phyloP scores from a whole-genome alignment of 2,797 vertebrate genomes.

The Halcyon chelicuti region DNA sequence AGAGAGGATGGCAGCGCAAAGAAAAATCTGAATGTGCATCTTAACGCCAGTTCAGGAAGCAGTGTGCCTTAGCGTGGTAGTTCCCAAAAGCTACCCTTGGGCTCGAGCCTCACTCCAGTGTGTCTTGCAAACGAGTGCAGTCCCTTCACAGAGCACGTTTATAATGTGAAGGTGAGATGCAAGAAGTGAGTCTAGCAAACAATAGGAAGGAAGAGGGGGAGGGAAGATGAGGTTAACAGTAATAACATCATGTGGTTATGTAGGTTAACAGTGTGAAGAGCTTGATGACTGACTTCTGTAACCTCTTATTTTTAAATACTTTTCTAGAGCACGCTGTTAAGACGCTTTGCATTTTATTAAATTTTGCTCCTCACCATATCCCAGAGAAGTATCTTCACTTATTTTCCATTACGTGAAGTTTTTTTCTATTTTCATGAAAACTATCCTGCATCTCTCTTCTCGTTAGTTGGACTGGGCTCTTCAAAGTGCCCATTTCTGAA shows the following conservation, averaged over 20 bases:
- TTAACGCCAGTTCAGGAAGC: rapidly evolving
- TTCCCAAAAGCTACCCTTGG: not conserved
- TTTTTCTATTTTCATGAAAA: not conserved
- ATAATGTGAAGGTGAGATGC: not conserved
- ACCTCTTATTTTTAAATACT: not conserved
- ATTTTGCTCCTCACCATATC: not conserved
- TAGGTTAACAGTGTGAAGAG: constrained; percentile 45
- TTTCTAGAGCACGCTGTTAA: not conserved
- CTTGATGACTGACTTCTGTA: constrained; percentile 21
- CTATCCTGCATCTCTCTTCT: not conserved
- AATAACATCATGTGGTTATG: constrained; percentile 53
- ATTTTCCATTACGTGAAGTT: not conserved
- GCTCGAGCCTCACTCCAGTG: not conserved
- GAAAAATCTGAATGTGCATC: not conserved
- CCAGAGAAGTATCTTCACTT: not conserved
- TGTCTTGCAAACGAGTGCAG: not conserved
- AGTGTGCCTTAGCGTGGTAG: not conserved
- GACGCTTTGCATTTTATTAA: not conserved
- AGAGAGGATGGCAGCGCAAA: not conserved
- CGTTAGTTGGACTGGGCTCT: not conserved
- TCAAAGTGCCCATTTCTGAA: not conserved
- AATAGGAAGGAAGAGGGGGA: constrained; percentile 51
- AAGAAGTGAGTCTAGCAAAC: not conserved
- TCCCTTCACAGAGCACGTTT: not conserved
- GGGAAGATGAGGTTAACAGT: constrained; percentile 60